Percentiles rank a stretch among this genome's conserved stretches.
Conservation (phyloP, 1,140 invertebrate genomes). For the Bombus difficillimus region DNA sequence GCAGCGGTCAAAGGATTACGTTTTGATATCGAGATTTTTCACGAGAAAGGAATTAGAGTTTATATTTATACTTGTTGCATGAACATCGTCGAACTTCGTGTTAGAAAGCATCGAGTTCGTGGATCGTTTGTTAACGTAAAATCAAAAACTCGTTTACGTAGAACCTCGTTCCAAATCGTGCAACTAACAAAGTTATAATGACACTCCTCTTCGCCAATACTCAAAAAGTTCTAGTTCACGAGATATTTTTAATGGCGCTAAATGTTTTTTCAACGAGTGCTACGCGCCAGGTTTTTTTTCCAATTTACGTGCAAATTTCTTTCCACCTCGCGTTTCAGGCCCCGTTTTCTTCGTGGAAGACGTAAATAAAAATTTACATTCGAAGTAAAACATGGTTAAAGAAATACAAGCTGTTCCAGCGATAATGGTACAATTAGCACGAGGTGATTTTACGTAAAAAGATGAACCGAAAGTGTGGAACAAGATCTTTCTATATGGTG, state of each 20-base stretch:
- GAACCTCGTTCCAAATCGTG: background rate
- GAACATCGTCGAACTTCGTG: background rate
- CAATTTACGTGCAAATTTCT: constrained; percentile 21
- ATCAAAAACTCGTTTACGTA: background rate
- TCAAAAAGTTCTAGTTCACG: background rate
- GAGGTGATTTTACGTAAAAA: too few relatives aligned
- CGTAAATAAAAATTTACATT: constrained; percentile 1
- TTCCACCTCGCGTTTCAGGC: too few relatives aligned
- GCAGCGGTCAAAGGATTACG: too few relatives aligned
- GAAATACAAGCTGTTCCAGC: background rate
- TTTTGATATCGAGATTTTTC: too few relatives aligned
- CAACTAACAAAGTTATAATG: constrained; percentile 15
- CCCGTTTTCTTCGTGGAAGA: background rate
- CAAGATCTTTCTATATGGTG: too few relatives aligned
- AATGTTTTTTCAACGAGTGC: background rate
- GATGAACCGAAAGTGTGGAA: too few relatives aligned
- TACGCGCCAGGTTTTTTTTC: background rate
- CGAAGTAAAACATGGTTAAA: background rate
- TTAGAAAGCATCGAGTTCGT: background rate
- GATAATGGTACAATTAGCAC: too few relatives aligned
- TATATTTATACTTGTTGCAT: too few relatives aligned
- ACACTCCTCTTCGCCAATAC: background rate
- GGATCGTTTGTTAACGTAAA: background rate
- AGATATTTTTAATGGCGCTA: constrained; percentile 12
- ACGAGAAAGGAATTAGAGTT: too few relatives aligned